Evolutionary conservation across 2,888 invertebrate species (phyloP).

Genomic region (Leuctra nigra): DNA sequence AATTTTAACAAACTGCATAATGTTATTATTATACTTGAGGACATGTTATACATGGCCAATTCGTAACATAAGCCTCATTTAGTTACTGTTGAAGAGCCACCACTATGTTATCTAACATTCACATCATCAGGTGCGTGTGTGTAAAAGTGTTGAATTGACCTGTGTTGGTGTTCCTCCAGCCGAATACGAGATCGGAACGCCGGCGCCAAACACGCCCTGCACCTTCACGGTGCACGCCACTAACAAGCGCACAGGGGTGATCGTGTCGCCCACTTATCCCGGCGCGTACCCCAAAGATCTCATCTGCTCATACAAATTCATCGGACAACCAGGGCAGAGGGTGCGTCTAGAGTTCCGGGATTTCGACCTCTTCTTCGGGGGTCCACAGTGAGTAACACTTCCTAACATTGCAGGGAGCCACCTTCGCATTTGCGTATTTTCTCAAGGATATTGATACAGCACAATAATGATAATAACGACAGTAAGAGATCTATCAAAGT

Average conservation of each 20-base stretch:
- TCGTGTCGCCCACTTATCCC: conserved; percentile 97
- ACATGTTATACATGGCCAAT: no score
- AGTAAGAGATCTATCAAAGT: no score
- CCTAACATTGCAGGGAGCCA: no score
- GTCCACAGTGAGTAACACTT: conserved; percentile 79
- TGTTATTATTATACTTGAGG: no score
- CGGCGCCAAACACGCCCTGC: conserved; percentile 79
- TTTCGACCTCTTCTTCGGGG: conserved; percentile 97
- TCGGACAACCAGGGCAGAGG: conserved; percentile 82
- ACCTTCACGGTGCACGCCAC: conserved; percentile 77
- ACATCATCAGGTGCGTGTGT: background rate
- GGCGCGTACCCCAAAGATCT: conserved; percentile 98
- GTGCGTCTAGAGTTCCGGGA: conserved; percentile 94
- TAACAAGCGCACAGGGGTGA: conserved; percentile 67
- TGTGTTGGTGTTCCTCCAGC: conserved; percentile 46
- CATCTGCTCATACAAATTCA: conserved; percentile 87
- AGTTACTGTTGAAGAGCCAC: no score
- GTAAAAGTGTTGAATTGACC: background rate
- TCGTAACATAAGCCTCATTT: no score
- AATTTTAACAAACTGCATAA: no score
- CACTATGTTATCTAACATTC: no score
- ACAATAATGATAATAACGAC: no score
- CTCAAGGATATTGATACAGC: no score
- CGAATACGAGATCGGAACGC: conserved; percentile 88
- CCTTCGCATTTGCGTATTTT: no score